Conservation (phyloP, 2,113 vertebrate species). For the Suncus etruscus region DNA sequence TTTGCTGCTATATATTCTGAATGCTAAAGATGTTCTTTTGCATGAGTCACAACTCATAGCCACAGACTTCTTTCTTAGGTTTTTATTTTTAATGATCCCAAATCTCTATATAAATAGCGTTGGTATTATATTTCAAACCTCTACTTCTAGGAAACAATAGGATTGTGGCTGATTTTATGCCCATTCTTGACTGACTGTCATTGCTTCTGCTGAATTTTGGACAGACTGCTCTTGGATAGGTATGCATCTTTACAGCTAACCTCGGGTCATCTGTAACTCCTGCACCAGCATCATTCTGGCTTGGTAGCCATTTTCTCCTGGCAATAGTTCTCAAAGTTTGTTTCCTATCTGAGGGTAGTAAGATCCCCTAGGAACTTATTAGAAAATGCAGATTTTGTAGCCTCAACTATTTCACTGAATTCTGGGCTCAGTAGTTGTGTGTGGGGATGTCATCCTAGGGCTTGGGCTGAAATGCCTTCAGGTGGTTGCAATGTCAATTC, state of each 20-base stretch:
- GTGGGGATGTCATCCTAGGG: too few species aligned
- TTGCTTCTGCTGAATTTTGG: background rate
- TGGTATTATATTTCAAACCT: background rate
- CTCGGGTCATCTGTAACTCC: background rate
- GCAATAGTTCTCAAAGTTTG: background rate
- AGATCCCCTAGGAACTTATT: background rate
- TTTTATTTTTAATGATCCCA: background rate
- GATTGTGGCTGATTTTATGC: background rate
- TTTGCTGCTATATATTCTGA: background rate
- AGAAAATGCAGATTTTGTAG: background rate
- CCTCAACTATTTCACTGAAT: too few species aligned
- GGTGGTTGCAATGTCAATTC: background rate
- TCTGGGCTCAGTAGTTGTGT: background rate
- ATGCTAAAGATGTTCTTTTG: background rate
- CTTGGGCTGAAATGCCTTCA: background rate
- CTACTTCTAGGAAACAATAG: background rate
- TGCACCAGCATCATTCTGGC: background rate
- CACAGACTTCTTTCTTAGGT: background rate
- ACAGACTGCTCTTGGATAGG: background rate
- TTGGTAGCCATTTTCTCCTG: background rate
- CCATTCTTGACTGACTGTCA: background rate
- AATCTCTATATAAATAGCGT: constrained; percentile 9
- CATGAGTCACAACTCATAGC: background rate
- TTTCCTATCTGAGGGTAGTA: background rate
- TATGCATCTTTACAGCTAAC: background rate